Evolutionary conservation across 2,797 vertebrate species (phyloP).

Genomic region (Anniella stebbinsi): DNA sequence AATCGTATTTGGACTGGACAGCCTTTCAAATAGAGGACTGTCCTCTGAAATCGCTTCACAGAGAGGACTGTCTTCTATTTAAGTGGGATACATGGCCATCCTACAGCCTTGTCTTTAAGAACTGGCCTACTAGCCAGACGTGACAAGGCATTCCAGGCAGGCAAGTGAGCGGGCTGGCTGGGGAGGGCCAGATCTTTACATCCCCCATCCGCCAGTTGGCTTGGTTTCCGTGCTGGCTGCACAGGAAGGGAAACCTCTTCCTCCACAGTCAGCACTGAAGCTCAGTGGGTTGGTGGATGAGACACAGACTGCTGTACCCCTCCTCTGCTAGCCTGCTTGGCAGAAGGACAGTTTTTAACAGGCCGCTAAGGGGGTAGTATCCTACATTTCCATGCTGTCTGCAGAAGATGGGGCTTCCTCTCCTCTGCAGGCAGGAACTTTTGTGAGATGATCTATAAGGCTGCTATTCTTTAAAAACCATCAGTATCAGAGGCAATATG

Average conservation of each 20-base stretch:
- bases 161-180: not conserved
- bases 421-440: not conserved
- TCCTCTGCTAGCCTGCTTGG: not conserved
- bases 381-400: not conserved
- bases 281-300: no score
- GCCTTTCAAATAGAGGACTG: no score
- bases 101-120: not conserved
- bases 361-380: not conserved
- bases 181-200: not conserved
- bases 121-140: not conserved
- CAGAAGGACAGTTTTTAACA: not conserved
- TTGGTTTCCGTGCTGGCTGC: not conserved
- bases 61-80: no score
- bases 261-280: no score
- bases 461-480: no score
- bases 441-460: no score
- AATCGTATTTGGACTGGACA: no score
- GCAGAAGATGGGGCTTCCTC: not conserved
- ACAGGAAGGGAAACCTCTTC: not conserved
- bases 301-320: no score
- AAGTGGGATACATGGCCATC: no score
- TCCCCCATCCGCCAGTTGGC: not conserved
- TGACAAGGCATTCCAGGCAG: not conserved
- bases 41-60: no score
- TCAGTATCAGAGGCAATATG: no score